Evolutionary conservation across 2,888 invertebrate species (phyloP).

Genomic region (Spicauda simplicius): DNA sequence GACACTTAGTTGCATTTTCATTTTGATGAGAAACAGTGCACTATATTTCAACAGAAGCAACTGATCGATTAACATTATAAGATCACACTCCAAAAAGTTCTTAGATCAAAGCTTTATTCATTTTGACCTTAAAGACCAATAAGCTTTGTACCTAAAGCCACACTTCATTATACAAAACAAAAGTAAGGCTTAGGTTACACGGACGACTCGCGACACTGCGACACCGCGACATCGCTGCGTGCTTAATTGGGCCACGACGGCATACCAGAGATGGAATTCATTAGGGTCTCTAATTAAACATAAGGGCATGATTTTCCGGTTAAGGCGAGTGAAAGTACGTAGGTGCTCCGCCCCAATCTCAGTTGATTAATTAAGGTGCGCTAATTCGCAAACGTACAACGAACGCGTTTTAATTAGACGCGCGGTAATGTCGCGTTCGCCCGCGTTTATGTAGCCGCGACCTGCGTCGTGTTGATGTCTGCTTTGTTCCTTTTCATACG

Average conservation of each 20-base stretch:
- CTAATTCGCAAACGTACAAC: conserved; percentile 50
- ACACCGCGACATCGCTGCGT: conserved; percentile 46
- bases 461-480: conserved; percentile 1
- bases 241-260: conserved; percentile 63
- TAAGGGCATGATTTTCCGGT: conserved; percentile 71
- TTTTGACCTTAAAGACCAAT: background rate
- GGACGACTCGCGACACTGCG: conserved; percentile 39
- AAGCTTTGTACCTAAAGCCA: conserved; percentile 4
- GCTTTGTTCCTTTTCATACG: conserved; percentile 1
- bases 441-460: conserved; percentile 20
- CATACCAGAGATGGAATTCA: conserved; percentile 71
- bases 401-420: conserved; percentile 54
- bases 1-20: no score
- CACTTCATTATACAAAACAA: conserved; percentile 32
- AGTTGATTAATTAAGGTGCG: conserved; percentile 63
- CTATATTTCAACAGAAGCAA: no score
- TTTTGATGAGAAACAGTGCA: no score
- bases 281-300: conserved; percentile 74
- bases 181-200: conserved; percentile 32
- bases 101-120: background rate
- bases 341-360: conserved; percentile 54
- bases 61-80: no score
- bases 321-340: conserved; percentile 65
- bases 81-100: no score
- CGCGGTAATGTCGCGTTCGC: conserved; percentile 40